A percentile compares a stretch with the other conserved stretches of the same genome.
These are phyloP conservation scores for Vanessa atalanta DNA, from an alignment of 1,140 invertebrate genomes.

Conservation along the genomic window DNA sequence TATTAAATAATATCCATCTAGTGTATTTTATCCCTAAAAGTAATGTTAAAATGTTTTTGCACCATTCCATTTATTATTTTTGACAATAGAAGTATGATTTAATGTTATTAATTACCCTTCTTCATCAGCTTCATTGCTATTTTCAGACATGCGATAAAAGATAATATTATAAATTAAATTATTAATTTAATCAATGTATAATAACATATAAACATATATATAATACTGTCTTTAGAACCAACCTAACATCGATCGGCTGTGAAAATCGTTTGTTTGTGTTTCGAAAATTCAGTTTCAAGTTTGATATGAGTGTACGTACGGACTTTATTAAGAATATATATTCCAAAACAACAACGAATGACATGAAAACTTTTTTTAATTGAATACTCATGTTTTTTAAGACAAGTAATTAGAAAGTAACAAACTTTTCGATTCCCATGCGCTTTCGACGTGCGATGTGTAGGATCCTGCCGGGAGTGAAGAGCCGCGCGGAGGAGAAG, in stretches of 20 bases:
- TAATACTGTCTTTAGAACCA: too few species aligned
- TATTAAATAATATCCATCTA: background rate
- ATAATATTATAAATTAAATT: background rate
- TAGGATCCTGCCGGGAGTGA: slow-evolving; percentile 86
- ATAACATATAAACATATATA: background rate
- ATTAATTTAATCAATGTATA: background rate
- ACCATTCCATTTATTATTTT: too few species aligned
- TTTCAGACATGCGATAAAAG: slow-evolving; percentile 52
- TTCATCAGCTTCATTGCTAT: slow-evolving; percentile 62
- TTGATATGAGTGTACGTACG: too few species aligned
- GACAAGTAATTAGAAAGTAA: background rate
- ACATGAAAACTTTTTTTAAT: too few species aligned
- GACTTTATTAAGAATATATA: too few species aligned
- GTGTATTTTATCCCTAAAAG: too few species aligned
- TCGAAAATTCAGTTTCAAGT: too few species aligned
- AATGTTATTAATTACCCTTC: slow-evolving; percentile 55
- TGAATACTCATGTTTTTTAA: too few species aligned
- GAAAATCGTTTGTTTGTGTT: too few species aligned
- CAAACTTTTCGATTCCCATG: slow-evolving; percentile 84
- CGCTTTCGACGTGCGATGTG: slow-evolving; percentile 86
- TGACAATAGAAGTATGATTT: slow-evolving; percentile 12
- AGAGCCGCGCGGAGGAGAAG: slow-evolving; percentile 85
- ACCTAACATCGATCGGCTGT: too few species aligned
- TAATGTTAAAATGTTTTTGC: too few species aligned
- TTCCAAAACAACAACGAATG: too few species aligned